Base-by-base conservation (phyloP, 2,888 invertebrate species). In the Camptogramma bilineatum region DNA sequence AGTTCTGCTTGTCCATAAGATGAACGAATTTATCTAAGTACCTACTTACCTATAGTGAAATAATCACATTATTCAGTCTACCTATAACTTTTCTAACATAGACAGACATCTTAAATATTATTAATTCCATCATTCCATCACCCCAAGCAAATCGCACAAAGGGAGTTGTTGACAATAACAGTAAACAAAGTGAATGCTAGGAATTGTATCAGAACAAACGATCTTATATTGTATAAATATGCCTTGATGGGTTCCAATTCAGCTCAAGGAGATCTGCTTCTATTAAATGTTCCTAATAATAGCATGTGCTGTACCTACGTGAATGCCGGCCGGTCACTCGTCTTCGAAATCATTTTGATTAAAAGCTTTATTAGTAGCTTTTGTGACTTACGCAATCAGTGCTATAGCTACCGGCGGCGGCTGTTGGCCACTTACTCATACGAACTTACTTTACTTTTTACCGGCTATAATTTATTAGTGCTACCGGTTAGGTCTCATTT, bases 131-230 rank as follows among this genome's bases (percentile, higher is more conserved):
- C 44, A 28, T 60, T 34, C 31, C n/a, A 68, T 72, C 61, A 67
- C 54, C 65, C 53, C 64, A 39, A 72, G 62, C 79, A 76, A 81
- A 79, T 79, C 51, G 64, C 74, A 81, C 80, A 73, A 80, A 74
- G 73, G 69, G 52, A 61, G 31, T 47, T 74, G 75, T 76, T 79
- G 73, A 77, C 73, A 75, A 62, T 70, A 59, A 62, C 64, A 54
- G 62, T 53, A 64, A 64, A 66, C 72, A 64, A 68, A 55, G 51
- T 60, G 51, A 52, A 68, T 70, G 65, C 60, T 51, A 61, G 54
- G 67, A 69, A 69, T 68, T 47, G 66, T 52, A 59, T 55, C 62
- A 56, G 52, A 52, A 31, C 51, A 47, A 58, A 47, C 64, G 58
- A 53, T 50, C 34, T 47, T 64, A 55, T 51, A 63, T 52, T 51